phyloP scores from a whole-genome alignment of 2,797 vertebrate genomes.

The Enteromius fasciolatus region DNA sequence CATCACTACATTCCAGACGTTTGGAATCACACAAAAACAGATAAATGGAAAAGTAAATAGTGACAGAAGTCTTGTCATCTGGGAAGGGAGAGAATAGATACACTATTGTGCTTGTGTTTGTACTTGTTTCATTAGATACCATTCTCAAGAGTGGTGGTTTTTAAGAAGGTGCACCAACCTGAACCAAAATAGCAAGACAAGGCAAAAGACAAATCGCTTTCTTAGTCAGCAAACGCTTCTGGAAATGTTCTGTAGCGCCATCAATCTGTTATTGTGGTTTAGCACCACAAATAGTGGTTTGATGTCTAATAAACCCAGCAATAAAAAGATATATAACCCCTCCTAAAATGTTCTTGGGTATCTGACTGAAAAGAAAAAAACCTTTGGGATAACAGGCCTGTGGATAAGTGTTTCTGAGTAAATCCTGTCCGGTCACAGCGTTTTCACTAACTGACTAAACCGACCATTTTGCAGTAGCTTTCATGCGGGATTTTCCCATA shows the following conservation, averaged over 20 bases:
- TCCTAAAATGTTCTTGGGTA: constrained; percentile 12
- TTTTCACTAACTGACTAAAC: constrained; percentile 13
- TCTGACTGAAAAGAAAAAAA: background rate
- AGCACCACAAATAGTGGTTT: background rate
- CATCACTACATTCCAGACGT: constrained; percentile 54
- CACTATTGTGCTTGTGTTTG: constrained; percentile 4
- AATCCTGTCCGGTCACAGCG: background rate
- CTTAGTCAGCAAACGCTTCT: background rate
- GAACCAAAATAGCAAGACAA: constrained; percentile 8
- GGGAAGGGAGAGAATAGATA: constrained; percentile 1
- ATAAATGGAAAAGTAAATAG: constrained; percentile 29
- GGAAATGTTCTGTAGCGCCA: background rate
- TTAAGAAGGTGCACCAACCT: constrained; percentile 10
- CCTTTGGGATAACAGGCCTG: background rate
- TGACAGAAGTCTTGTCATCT: background rate
- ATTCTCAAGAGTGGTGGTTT: background rate
- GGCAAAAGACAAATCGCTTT: background rate
- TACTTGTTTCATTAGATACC: constrained; percentile 19
- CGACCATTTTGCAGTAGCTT: constrained; percentile 3
- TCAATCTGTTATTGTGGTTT: constrained; percentile 20
- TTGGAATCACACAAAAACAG: constrained; percentile 12
- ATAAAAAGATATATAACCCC: background rate
- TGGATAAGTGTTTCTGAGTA: constrained; percentile 5
- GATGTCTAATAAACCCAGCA: constrained; percentile 10
- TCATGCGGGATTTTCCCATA: constrained; percentile 22